Evolutionary conservation across 2,797 vertebrate species (phyloP).

Genomic region (Falco biarmicus): DNA sequence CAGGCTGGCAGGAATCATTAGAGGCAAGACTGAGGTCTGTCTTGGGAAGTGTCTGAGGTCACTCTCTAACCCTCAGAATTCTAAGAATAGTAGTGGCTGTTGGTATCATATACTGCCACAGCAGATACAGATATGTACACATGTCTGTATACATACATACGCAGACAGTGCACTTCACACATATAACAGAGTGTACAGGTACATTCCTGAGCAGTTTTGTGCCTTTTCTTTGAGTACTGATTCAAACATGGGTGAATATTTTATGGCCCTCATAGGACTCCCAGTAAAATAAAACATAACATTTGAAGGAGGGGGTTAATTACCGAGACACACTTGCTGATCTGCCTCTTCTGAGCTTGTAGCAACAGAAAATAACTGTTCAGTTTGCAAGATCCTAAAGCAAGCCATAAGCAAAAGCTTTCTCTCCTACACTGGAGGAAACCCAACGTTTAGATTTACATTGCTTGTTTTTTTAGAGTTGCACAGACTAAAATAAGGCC

Average conservation of each 20-base stretch:
- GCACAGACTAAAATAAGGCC: background rate
- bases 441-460: background rate
- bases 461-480: background rate
- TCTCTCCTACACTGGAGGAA: background rate
- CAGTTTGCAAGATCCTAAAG: background rate
- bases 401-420: background rate
- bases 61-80: background rate
- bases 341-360: background rate
- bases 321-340: background rate
- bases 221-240: background rate
- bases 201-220: background rate
- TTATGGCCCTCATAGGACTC: background rate
- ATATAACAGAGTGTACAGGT: background rate
- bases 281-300: background rate
- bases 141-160: fast-evolving
- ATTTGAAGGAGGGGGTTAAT: background rate
- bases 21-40: background rate
- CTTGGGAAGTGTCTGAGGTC: background rate
- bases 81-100: background rate
- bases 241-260: background rate
- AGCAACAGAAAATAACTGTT: background rate
- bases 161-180: background rate
- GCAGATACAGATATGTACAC: background rate
- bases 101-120: background rate
- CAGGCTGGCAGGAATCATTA: background rate